Evolutionary conservation across 1,140 invertebrate species (phyloP), one percentile per base, ranked within the genome.

Genomic region (Coelopa frigida): DNA sequence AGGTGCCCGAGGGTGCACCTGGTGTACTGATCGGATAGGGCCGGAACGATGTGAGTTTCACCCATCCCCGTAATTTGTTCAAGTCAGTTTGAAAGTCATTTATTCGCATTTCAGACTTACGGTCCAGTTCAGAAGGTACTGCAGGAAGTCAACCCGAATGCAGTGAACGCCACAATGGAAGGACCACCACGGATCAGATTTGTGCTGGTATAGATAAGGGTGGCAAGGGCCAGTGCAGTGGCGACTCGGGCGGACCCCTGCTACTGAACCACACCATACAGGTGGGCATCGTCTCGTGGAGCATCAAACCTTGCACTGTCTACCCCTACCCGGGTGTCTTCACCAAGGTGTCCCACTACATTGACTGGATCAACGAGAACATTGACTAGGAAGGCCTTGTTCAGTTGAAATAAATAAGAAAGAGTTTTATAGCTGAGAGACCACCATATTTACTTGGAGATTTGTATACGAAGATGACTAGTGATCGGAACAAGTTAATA

Each of bases 201-300:
- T 72, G 71, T 37, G 63, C 58, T 0, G 71, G 70, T 5, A 53
- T 69, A 15, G 53, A 56, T 43, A 68, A 61, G 39, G 70, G 70
- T 3, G 66, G 70, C 15, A 70, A 68, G 52, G 70, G 70, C 14
- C 70, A 72, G 47, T 72, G 70, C 55, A 72, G 60, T 27, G 71
- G 72, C 2, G 70, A 70, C 37, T 72, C 67, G 1, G 72, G 72
- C 11, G 72, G 72, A 5, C 71, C 72, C 0, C 50, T 73, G 0
- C 10, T 70, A 14, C 49, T 48, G 6, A 42, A 58, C 14, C 59
- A 56, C 2, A 24, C 52, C 7, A 44, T 48, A 8, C 55, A 62
- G 44, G 44, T 52, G 24, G 61, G 64, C 1, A 54, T 66, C 18
- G 58, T 68, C 33, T 64, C 61, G 5, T 67, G 61, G 61, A 58